Evolutionary conservation across 2,113 vertebrate genomes (phyloP).

Genomic region (Apaloderma vittatum): DNA sequence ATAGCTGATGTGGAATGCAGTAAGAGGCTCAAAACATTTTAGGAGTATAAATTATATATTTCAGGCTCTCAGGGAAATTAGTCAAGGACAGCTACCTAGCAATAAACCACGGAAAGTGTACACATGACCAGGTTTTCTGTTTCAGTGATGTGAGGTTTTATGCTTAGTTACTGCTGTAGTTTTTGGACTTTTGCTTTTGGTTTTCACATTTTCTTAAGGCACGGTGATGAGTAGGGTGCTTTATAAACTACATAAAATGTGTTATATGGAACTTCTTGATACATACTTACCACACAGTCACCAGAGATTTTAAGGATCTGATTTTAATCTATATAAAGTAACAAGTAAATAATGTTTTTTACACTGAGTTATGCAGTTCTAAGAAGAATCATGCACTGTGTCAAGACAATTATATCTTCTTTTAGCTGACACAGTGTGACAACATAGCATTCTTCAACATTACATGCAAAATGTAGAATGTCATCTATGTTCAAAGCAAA

Average conservation of each 20-base stretch:
- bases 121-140: accelerated
- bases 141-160: background rate
- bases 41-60: background rate
- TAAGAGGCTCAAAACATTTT: background rate
- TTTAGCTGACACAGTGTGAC: background rate
- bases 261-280: background rate
- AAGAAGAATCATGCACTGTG: background rate
- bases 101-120: background rate
- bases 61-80: background rate
- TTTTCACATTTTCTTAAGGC: background rate
- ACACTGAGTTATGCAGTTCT: background rate
- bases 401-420: background rate
- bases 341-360: background rate
- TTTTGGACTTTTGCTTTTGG: background rate
- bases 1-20: background rate
- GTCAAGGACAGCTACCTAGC: background rate
- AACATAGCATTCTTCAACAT: background rate
- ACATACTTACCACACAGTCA: background rate
- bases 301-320: background rate
- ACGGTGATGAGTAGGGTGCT: background rate
- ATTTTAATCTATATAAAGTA: background rate
- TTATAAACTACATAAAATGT: background rate
- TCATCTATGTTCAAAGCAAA: background rate
- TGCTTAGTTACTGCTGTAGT: background rate
- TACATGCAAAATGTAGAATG: background rate